Percentiles rank a stretch among this genome's conserved stretches.
Evolutionary conservation across 2,888 invertebrate species (phyloP).

Genomic region (Chymomyza caudatula): DNA sequence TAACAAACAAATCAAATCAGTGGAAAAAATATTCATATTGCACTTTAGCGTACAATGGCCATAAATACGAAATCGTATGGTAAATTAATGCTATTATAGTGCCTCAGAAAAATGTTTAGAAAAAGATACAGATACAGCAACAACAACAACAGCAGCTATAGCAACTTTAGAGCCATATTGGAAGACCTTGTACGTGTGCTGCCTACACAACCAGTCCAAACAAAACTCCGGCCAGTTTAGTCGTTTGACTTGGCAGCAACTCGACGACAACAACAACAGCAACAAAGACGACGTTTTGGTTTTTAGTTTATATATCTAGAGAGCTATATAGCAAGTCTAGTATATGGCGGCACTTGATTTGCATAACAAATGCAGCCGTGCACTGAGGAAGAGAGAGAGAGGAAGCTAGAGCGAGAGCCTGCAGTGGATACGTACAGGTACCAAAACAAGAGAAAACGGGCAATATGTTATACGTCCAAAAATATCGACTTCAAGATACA

Average conservation of each 20-base stretch:
- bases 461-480: not conserved
- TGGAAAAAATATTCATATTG: constrained; percentile 31
- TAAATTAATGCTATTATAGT: constrained; percentile 71
- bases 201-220: constrained; percentile 74
- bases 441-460: constrained; percentile 24
- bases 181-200: constrained; percentile 76
- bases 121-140: constrained; percentile 35
- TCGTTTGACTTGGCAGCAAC: not conserved
- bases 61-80: constrained; percentile 71
- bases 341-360: constrained; percentile 65
- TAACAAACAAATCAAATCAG: not conserved
- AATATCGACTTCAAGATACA: not conserved
- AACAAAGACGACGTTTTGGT: constrained; percentile 42
- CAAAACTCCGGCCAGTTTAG: not conserved
- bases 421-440: constrained; percentile 30
- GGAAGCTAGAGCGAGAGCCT: constrained; percentile 10
- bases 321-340: constrained; percentile 1
- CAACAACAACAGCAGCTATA: constrained; percentile 23
- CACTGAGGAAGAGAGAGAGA: constrained; percentile 15
- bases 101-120: constrained; percentile 68
- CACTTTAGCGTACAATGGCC: constrained; percentile 62
- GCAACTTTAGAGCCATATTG: constrained; percentile 66
- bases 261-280: not conserved
- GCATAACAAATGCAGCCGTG: constrained; percentile 64
- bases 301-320: constrained; percentile 36